These are phyloP conservation scores for Sarcophaga rosellei DNA, from an alignment of 2,888 invertebrate species.

Conservation along the genomic window DNA sequence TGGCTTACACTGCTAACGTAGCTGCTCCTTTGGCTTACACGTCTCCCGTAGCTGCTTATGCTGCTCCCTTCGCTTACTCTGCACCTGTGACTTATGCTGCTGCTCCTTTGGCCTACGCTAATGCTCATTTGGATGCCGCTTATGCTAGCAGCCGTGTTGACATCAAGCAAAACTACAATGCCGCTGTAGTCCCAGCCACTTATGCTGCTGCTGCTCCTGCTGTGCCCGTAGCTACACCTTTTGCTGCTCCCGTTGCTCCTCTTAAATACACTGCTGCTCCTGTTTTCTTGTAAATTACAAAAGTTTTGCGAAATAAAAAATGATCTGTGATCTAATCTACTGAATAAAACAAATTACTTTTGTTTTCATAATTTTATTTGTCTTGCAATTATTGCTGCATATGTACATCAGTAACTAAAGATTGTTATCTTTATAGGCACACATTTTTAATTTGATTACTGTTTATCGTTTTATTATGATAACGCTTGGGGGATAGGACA, in stretches of 20 bases:
- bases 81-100: conserved; percentile 55
- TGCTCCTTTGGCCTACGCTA: conserved; percentile 59
- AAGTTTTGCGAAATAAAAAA: background rate
- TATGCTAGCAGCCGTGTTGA: conserved; percentile 46
- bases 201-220: conserved; percentile 32
- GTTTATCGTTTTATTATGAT: too few species aligned
- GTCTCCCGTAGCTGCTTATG: background rate
- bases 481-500: too few species aligned
- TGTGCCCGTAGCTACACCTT: conserved; percentile 39
- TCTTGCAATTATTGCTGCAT: too few species aligned
- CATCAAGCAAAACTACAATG: conserved; percentile 52
- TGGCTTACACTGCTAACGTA: conserved; percentile 61
- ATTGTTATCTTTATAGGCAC: too few species aligned
- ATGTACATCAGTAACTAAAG: too few species aligned
- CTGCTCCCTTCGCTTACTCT: conserved; percentile 33
- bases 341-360: background rate
- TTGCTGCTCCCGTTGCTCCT: conserved; percentile 22
- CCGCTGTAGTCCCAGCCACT: conserved; percentile 46
- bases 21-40: conserved; percentile 45
- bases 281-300: conserved; percentile 25
- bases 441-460: too few species aligned
- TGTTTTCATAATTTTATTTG: background rate
- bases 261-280: conserved; percentile 40
- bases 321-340: background rate
- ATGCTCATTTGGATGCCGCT: conserved; percentile 45